Evolutionary conservation across 2,888 invertebrate genomes (phyloP).

Genomic region (Glaucopsyche alexis): DNA sequence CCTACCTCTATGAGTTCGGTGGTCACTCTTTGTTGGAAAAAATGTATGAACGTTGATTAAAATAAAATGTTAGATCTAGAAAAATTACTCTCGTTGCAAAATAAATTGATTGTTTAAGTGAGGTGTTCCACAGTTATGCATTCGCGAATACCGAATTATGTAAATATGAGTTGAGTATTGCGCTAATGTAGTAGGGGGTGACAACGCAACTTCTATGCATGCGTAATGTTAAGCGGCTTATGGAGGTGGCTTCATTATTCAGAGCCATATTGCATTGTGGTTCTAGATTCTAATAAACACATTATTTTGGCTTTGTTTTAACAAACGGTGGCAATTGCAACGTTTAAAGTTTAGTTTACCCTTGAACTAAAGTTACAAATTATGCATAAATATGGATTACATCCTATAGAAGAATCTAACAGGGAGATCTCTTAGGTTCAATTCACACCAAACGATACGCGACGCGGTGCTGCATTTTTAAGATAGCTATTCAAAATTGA

Average conservation of each 20-base stretch:
- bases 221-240: constrained; percentile 42
- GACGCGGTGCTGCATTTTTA: too few species aligned
- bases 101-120: constrained; percentile 18
- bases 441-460: too few species aligned
- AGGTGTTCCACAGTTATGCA: constrained; percentile 17
- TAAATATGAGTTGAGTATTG: constrained; percentile 16
- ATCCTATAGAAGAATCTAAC: not conserved
- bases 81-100: not conserved
- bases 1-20: too few species aligned
- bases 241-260: constrained; percentile 42
- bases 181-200: constrained; percentile 23
- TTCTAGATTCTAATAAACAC: constrained; percentile 29
- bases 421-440: not conserved
- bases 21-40: too few species aligned
- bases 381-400: not conserved
- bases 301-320: constrained; percentile 33
- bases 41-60: too few species aligned
- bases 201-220: constrained; percentile 40
- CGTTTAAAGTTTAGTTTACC: not conserved
- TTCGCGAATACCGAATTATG: constrained; percentile 13
- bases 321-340: not conserved
- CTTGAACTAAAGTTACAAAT: not conserved
- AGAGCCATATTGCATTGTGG: constrained; percentile 29
- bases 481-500: too few species aligned
- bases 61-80: too few species aligned